phyloP scores from a whole-genome alignment of 2,113 vertebrate genomes.

The Crocuta crocuta region DNA sequence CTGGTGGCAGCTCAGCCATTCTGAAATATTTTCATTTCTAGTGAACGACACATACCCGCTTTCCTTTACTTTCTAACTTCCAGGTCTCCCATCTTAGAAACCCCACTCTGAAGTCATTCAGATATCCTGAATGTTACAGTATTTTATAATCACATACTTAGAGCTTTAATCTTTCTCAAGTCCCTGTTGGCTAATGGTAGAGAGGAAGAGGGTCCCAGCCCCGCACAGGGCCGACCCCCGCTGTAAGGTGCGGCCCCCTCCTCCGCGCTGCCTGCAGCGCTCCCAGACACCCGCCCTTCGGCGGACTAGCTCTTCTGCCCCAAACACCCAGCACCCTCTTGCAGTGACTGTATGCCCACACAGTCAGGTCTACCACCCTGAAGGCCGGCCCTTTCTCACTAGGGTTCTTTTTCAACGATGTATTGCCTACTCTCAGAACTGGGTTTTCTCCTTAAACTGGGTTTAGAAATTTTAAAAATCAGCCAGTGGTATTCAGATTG shows the following conservation, averaged over 20 bases:
- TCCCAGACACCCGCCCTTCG: neutral
- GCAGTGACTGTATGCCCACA: fast-evolving
- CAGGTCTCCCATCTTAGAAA: neutral
- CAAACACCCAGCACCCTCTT: fast-evolving
- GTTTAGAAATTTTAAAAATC: neutral
- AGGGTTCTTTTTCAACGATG: neutral
- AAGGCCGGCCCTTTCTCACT: neutral
- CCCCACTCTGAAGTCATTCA: neutral
- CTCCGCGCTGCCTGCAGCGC: neutral
- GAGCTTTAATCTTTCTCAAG: neutral
- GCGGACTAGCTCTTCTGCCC: neutral
- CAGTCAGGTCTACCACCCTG: neutral
- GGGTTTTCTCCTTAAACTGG: neutral
- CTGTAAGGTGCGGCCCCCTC: neutral
- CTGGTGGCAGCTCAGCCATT: neutral
- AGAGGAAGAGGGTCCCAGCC: neutral
- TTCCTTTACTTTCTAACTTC: neutral
- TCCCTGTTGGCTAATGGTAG: neutral
- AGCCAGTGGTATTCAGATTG: neutral
- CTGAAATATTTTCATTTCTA: neutral
- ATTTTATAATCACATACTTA: neutral
- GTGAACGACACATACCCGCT: neutral
- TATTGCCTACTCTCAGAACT: neutral
- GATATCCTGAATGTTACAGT: neutral
- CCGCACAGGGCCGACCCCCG: neutral